phyloP scores from a whole-genome alignment of 1,140 invertebrate genomes.

The Uloborus diversus region DNA sequence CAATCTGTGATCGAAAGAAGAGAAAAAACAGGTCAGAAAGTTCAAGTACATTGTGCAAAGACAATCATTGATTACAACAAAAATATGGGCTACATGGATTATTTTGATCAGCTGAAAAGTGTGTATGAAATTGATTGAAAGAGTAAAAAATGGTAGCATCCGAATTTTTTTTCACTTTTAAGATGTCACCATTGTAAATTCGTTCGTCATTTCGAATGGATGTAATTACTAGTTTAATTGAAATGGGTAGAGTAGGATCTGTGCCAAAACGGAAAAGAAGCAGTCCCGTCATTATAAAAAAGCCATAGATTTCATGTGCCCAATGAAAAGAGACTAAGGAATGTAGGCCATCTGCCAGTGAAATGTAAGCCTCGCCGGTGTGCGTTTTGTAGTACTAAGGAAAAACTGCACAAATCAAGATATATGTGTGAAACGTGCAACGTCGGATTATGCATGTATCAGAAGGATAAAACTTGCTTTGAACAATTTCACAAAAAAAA shows the following conservation, averaged over 20 bases:
- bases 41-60: background rate
- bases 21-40: background rate
- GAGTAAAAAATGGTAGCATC: background rate
- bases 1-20: background rate
- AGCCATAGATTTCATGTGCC: background rate
- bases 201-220: background rate
- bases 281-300: background rate
- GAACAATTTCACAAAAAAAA: conserved; percentile 13
- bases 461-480: background rate
- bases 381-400: background rate
- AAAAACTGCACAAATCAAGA: conserved; percentile 7
- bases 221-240: background rate
- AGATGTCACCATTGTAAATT: background rate
- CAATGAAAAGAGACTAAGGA: background rate
- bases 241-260: background rate
- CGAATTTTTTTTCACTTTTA: background rate
- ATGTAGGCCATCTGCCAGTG: background rate
- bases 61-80: background rate
- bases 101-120: conserved; percentile 1
- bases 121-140: background rate
- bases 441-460: background rate
- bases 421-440: conserved; percentile 6
- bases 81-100: background rate
- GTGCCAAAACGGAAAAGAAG: background rate
- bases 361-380: background rate